Evolutionary conservation across 2,888 invertebrate species (phyloP).

Genomic region (Netelia fuscicornis): DNA sequence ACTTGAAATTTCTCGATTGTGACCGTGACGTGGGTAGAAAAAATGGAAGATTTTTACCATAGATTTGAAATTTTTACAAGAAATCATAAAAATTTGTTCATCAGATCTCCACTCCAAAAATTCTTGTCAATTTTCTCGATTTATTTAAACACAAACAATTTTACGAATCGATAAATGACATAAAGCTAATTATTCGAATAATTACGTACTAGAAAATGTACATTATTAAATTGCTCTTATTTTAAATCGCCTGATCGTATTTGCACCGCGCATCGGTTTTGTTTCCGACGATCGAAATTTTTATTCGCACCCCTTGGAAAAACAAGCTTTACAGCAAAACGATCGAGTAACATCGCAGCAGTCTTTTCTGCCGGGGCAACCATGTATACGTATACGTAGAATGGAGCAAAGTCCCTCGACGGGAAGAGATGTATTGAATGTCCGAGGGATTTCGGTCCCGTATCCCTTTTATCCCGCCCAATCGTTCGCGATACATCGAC

Average conservation of each 20-base stretch:
- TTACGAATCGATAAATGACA: too few species aligned
- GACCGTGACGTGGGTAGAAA: too few species aligned
- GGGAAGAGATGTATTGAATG: conserved; percentile 77
- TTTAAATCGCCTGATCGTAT: not conserved
- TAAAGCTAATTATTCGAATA: too few species aligned
- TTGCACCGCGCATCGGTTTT: not conserved
- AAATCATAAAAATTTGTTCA: too few species aligned
- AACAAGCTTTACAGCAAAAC: conserved; percentile 45
- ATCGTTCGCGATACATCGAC: conserved; percentile 83
- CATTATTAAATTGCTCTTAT: not conserved
- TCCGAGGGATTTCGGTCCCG: conserved; percentile 72
- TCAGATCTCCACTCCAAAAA: too few species aligned
- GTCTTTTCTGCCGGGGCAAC: conserved; percentile 9
- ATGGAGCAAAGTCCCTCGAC: conserved; percentile 56
- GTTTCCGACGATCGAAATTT: conserved; percentile 17
- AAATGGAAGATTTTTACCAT: too few species aligned
- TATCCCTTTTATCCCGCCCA: conserved; percentile 83
- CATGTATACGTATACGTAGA: conserved; percentile 19
- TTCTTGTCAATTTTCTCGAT: too few species aligned
- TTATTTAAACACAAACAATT: too few species aligned
- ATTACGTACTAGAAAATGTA: too few species aligned
- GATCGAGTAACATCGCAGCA: conserved; percentile 57
- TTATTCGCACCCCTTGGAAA: conserved; percentile 48
- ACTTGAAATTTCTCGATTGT: too few species aligned
- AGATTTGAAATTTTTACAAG: too few species aligned